These are phyloP conservation scores for Microcebus lehilahytsara DNA, from an alignment of 2,113 vertebrate species.

Conservation along the genomic window DNA sequence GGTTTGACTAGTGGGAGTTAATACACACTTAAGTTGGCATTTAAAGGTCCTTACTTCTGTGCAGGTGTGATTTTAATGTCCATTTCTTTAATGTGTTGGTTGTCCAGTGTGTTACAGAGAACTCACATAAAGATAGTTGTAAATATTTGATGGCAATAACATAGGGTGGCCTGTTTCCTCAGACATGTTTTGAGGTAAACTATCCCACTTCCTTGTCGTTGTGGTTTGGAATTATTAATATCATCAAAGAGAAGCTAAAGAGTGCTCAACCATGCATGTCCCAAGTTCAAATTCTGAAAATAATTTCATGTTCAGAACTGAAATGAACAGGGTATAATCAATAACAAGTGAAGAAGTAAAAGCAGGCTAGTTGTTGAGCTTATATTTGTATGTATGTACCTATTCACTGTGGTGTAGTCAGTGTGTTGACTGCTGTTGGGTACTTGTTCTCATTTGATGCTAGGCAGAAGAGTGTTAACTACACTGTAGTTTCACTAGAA, in stretches of 20 bases:
- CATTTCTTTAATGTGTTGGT: background rate
- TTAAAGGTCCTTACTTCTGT: background rate
- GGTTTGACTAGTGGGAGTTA: background rate
- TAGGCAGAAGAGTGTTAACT: background rate
- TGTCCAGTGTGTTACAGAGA: background rate
- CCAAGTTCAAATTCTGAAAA: conserved; percentile 10
- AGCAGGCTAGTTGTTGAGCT: background rate
- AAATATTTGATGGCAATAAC: background rate
- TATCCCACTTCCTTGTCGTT: background rate
- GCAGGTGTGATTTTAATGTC: background rate
- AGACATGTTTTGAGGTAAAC: conserved; percentile 8
- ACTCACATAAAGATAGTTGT: background rate
- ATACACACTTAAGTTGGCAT: background rate
- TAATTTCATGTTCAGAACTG: background rate
- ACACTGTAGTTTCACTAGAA: background rate
- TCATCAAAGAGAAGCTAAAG: conserved; percentile 2
- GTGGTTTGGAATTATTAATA: conserved; percentile 13
- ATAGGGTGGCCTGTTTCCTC: background rate
- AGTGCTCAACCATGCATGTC: background rate
- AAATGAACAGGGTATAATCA: background rate
- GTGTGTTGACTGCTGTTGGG: background rate
- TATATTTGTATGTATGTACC: background rate
- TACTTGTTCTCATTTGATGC: background rate
- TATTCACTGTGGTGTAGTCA: background rate
- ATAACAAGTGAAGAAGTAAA: background rate